Percentiles rank a stretch among this genome's conserved stretches.
Conservation (phyloP, 2,888 invertebrate genomes). For the Trichopoda pennipes region DNA sequence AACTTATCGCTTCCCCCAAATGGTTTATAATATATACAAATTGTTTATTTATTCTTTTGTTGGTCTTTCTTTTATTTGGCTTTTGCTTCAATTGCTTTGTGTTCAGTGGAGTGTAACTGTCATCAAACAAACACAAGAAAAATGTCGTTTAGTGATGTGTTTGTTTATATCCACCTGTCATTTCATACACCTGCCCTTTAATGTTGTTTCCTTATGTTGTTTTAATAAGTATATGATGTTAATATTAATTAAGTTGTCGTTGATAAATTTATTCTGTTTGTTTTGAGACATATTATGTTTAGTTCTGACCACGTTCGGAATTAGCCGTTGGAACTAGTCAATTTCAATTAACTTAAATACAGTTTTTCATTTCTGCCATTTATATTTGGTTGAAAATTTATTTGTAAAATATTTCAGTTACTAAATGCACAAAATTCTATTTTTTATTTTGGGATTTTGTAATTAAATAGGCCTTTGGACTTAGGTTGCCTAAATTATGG, state of each 20-base stretch:
- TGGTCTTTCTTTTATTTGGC: not conserved
- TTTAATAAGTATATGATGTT: not conserved
- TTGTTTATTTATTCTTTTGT: not conserved
- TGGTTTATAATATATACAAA: not conserved
- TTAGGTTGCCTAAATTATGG: no score
- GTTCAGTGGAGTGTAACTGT: constrained; percentile 4
- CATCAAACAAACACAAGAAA: no score
- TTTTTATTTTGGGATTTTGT: no score
- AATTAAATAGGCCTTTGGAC: no score
- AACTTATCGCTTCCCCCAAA: not conserved
- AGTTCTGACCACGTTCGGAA: constrained; percentile 18
- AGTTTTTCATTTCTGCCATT: no score
- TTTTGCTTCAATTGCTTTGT: constrained; percentile 1
- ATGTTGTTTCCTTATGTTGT: not conserved
- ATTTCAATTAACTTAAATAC: constrained; percentile 3
- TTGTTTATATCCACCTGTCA: not conserved
- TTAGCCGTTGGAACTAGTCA: constrained; percentile 29
- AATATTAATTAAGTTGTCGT: not conserved
- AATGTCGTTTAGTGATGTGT: no score
- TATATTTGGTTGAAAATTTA: no score
- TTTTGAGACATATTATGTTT: constrained; percentile 18
- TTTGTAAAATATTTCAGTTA: no score
- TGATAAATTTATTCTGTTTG: constrained; percentile 12
- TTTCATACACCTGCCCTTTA: not conserved
- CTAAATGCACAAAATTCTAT: no score